Evolutionary conservation across 2,113 vertebrate genomes (phyloP).

Genomic region (Rafetus swinhoei): DNA sequence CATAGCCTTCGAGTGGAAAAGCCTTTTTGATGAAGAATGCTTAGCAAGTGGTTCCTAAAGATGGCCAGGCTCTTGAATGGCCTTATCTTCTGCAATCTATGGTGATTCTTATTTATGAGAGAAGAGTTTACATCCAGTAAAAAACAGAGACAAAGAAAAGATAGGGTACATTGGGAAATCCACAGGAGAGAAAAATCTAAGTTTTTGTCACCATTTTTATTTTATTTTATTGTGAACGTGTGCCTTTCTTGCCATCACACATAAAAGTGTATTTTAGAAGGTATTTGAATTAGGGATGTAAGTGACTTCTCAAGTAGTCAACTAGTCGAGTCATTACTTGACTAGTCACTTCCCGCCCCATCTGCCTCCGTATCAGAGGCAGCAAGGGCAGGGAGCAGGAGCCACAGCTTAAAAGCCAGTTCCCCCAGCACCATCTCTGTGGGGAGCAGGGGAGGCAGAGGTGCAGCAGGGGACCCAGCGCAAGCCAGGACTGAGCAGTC

Average conservation of each 20-base stretch:
- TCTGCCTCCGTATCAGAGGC: too few species aligned
- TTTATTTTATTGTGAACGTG: neutral
- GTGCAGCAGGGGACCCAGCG: too few species aligned
- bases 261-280: neutral
- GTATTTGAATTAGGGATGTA: neutral
- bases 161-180: neutral
- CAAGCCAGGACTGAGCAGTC: too few species aligned
- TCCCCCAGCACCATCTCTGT: too few species aligned
- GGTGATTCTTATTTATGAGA: neutral
- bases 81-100: neutral
- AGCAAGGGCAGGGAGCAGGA: too few species aligned
- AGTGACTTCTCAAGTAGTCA: too few species aligned
- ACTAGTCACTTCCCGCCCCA: too few species aligned
- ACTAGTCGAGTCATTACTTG: too few species aligned
- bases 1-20: neutral
- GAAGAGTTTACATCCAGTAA: neutral
- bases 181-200: neutral
- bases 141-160: neutral
- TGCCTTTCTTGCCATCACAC: neutral
- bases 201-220: neutral
- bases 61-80: neutral
- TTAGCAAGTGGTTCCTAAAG: neutral
- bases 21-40: neutral
- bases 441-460: too few species aligned
- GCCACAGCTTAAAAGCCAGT: too few species aligned